Percentiles rank a stretch among this genome's conserved stretches.
These are phyloP conservation scores for Leucophenga montana DNA, from an alignment of 2,888 invertebrate genomes.

Conservation along the genomic window DNA sequence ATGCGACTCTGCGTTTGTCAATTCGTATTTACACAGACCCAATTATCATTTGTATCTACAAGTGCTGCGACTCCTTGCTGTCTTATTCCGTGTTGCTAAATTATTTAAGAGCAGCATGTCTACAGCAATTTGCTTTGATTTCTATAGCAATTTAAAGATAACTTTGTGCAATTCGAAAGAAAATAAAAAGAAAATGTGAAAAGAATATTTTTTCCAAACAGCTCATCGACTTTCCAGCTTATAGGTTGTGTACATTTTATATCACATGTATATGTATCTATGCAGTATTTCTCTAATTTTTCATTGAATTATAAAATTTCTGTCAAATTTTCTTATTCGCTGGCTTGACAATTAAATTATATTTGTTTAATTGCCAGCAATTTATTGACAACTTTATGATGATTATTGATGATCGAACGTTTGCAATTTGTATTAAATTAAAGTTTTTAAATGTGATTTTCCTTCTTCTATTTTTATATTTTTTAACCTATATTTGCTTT, in stretches of 20 bases:
- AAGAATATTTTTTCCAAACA: not conserved
- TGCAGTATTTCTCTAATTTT: too few species aligned
- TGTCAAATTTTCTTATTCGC: not conserved
- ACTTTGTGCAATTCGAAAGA: not conserved
- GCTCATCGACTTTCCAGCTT: too few species aligned
- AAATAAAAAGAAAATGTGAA: not conserved
- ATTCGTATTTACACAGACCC: not conserved
- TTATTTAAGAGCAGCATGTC: not conserved
- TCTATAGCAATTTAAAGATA: not conserved
- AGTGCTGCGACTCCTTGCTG: not conserved
- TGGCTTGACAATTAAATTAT: constrained; percentile 15
- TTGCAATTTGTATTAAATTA: not conserved
- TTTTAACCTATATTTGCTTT: too few species aligned
- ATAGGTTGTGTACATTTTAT: too few species aligned
- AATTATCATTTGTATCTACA: not conserved
- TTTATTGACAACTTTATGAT: not conserved
- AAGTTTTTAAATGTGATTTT: not conserved
- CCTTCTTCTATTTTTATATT: not conserved
- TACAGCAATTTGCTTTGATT: not conserved
- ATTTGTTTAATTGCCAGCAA: not conserved
- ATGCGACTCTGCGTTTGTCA: not conserved
- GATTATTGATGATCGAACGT: not conserved
- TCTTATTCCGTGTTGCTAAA: not conserved
- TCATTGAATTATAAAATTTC: too few species aligned
- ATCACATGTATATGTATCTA: too few species aligned